Evolutionary conservation across 2,113 vertebrate genomes (phyloP).

Genomic region (Antechinus stuartii): DNA sequence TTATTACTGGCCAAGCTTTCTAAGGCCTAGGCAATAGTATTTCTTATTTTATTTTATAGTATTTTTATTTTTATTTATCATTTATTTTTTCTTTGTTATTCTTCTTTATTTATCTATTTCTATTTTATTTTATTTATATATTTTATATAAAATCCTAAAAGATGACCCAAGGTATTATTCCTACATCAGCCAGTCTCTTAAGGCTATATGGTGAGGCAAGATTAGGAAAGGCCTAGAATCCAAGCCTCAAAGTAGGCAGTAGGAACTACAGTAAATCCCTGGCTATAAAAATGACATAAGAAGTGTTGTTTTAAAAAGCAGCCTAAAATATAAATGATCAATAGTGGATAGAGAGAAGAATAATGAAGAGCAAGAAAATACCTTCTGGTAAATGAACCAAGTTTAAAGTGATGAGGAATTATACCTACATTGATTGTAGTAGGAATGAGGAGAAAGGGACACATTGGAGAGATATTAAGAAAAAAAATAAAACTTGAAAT

Average conservation of each 20-base stretch:
- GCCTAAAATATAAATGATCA: neutral
- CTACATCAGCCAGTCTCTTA: neutral
- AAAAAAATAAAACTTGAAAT: neutral
- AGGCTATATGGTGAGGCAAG: neutral
- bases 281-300: neutral
- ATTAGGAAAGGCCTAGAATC: neutral
- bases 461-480: neutral
- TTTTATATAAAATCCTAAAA: neutral
- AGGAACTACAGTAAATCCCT: neutral
- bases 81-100: too few relatives aligned
- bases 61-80: too few relatives aligned
- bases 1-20: neutral
- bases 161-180: neutral
- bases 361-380: neutral
- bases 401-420: neutral
- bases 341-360: neutral
- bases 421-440: neutral
- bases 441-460: neutral
- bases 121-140: too few relatives aligned
- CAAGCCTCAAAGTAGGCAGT: neutral
- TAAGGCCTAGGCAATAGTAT: neutral
- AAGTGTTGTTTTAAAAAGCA: neutral
- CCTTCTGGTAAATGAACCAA: neutral
- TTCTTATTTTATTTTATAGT: neutral
- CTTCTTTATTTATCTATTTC: too few relatives aligned